These are phyloP conservation scores for Enteromius fasciolatus DNA, from an alignment of 2,797 vertebrate species.

Conservation along the genomic window DNA sequence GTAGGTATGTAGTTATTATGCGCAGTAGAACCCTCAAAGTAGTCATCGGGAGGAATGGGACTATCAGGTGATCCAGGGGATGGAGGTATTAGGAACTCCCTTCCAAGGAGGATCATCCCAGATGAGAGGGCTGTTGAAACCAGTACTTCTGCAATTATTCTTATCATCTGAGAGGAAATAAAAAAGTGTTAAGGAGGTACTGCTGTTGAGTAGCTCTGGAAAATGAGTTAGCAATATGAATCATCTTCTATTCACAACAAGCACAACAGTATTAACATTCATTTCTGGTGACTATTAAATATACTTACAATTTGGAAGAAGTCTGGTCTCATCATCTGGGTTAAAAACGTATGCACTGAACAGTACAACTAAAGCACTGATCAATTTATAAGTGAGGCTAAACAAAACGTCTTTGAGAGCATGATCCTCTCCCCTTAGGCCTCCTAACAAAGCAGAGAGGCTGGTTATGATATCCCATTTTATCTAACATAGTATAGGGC, in stretches of 20 bases:
- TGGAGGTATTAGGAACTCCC: constrained; percentile 22
- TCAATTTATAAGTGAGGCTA: constrained; percentile 71
- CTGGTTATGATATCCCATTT: constrained; percentile 58
- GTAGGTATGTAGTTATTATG: neutral
- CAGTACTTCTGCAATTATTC: constrained; percentile 64
- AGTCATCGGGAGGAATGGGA: constrained; percentile 38
- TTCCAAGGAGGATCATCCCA: constrained; percentile 44
- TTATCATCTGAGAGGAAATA: constrained; percentile 65
- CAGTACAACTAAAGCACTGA: constrained; percentile 52
- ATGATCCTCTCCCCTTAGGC: constrained; percentile 43
- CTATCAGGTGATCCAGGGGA: constrained; percentile 41
- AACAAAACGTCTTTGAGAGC: constrained; percentile 57
- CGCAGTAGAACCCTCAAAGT: constrained; percentile 4
- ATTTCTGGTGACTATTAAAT: neutral
- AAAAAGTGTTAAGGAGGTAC: neutral
- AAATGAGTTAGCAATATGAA: neutral
- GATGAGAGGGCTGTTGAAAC: constrained; percentile 61
- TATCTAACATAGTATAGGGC: constrained; percentile 54
- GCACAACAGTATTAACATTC: neutral
- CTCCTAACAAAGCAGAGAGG: constrained; percentile 60
- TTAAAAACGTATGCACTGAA: constrained; percentile 48
- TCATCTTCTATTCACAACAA: no score
- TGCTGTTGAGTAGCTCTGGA: neutral
- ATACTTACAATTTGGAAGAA: constrained; percentile 67
- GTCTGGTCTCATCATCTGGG: constrained; percentile 51